Evolutionary conservation across 2,113 vertebrate species (phyloP).

Genomic region (Orycteropus afer): DNA sequence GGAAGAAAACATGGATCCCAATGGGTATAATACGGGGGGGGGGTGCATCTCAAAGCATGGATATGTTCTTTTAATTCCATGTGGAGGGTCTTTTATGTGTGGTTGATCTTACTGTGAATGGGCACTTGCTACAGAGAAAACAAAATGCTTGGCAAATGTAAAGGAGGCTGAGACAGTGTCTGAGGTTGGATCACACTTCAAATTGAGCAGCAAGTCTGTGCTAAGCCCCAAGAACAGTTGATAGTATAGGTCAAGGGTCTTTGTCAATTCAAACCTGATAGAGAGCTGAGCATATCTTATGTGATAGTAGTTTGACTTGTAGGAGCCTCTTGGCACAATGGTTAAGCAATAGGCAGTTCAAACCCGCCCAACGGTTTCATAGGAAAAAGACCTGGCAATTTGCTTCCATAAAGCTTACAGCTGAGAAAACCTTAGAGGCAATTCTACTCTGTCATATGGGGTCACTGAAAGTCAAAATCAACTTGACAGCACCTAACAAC

Average conservation of each 20-base stretch:
- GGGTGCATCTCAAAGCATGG: not conserved
- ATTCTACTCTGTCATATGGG: too few species aligned
- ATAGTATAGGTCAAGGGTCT: not conserved
- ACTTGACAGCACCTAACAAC: too few species aligned
- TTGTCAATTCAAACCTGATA: not conserved
- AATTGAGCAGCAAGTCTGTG: not conserved
- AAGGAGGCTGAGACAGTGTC: not conserved
- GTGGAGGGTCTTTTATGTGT: not conserved
- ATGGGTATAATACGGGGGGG: not conserved
- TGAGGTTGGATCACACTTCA: not conserved
- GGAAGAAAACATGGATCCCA: not conserved
- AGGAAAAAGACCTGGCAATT: too few species aligned
- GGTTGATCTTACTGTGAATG: not conserved
- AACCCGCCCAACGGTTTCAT: too few species aligned
- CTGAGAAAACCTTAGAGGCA: too few species aligned
- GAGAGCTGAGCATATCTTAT: not conserved
- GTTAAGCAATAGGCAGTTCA: too few species aligned
- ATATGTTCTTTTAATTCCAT: not conserved
- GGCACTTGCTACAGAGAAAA: not conserved
- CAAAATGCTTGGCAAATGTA: not conserved
- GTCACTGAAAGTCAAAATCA: too few species aligned
- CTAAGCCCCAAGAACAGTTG: not conserved
- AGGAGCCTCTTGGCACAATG: too few species aligned
- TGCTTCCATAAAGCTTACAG: too few species aligned
- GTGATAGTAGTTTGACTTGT: not conserved